These are phyloP conservation scores for Synchiropus splendidus DNA, from an alignment of 2,113 vertebrate genomes.

Conservation along the genomic window DNA sequence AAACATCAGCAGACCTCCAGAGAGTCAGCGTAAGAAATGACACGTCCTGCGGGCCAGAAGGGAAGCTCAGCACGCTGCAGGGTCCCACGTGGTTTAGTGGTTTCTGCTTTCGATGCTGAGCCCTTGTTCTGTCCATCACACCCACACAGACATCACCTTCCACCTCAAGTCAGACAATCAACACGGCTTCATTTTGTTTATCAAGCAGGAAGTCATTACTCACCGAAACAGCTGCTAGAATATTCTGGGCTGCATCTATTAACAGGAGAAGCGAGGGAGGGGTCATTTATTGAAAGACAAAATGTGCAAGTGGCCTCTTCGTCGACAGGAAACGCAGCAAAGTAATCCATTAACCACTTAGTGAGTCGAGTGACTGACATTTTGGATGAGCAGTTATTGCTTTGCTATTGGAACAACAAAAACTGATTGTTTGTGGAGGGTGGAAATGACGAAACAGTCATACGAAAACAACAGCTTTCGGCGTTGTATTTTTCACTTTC, in stretches of 20 bases:
- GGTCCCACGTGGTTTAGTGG: constrained; percentile 27
- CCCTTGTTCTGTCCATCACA: constrained; percentile 32
- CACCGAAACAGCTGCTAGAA: constrained; percentile 18
- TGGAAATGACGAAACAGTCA: too few species aligned
- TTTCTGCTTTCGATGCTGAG: constrained; percentile 9
- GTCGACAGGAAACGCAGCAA: not conserved
- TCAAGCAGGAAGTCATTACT: constrained; percentile 23
- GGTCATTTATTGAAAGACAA: not conserved
- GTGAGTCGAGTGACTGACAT: too few species aligned
- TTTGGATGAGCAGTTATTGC: too few species aligned
- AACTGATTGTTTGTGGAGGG: too few species aligned
- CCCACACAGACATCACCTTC: constrained; percentile 27
- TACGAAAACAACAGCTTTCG: too few species aligned
- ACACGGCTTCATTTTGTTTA: constrained; percentile 6
- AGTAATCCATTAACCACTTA: not conserved
- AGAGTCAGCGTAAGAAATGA: not conserved
- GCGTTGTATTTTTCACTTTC: too few species aligned
- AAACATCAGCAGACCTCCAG: constrained; percentile 11
- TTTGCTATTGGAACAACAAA: too few species aligned
- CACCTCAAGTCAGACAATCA: constrained; percentile 2
- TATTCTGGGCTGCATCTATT: constrained; percentile 4
- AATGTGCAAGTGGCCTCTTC: not conserved
- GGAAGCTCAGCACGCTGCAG: too few species aligned
- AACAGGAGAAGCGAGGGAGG: constrained; percentile 9
- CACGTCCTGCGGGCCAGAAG: too few species aligned